Conservation (phyloP, 2,113 vertebrate genomes). For the Gadus chalcogrammus region DNA sequence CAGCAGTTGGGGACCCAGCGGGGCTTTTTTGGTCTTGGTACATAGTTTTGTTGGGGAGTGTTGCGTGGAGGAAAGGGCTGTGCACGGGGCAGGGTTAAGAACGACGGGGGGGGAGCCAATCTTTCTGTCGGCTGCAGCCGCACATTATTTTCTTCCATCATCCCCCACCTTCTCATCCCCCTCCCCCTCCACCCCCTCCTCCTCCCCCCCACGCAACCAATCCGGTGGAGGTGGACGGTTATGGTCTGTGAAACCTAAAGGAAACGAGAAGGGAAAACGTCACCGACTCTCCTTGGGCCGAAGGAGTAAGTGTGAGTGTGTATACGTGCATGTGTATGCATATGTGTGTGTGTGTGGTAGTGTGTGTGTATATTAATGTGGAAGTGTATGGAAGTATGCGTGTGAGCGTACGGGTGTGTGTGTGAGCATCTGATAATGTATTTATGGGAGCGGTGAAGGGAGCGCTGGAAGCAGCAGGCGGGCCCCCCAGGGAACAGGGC, state of each 20-base stretch:
- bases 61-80: no score
- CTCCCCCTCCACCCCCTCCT: no score
- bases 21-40: no score
- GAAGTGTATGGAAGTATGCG: no score
- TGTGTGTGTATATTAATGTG: no score
- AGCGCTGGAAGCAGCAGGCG: background rate
- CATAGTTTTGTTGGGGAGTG: no score
- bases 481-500: background rate
- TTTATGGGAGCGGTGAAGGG: constrained; percentile 14
- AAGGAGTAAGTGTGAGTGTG: background rate
- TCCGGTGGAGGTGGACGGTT: constrained; percentile 32
- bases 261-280: constrained; percentile 4
- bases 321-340: no score
- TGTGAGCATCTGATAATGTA: background rate
- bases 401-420: no score
- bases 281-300: background rate
- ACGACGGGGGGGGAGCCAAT: background rate
- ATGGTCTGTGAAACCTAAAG: constrained; percentile 90
- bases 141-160: background rate
- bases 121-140: background rate
- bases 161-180: background rate
- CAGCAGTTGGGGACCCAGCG: no score
- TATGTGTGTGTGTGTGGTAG: no score
- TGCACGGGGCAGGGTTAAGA: no score
- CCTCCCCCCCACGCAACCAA: no score